phyloP scores from a whole-genome alignment of 2,888 invertebrate genomes.

The Mimachlamys varia region DNA sequence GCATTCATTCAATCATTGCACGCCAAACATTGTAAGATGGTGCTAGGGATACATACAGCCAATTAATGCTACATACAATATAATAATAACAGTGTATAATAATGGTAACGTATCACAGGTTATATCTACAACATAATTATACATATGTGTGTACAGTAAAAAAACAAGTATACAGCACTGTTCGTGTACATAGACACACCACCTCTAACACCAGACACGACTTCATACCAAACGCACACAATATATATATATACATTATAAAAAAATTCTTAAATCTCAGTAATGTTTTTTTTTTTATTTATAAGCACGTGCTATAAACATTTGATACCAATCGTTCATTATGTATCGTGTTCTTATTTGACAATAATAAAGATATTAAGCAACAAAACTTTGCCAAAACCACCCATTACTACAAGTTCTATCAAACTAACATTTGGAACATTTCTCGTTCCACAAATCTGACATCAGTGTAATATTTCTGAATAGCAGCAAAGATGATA shows the following conservation, averaged over 20 bases:
- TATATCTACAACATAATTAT: slow-evolving; percentile 28
- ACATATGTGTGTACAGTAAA: neutral
- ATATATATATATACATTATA: neutral
- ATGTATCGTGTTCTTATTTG: too few relatives aligned
- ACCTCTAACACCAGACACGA: neutral
- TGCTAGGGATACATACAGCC: neutral
- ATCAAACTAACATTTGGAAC: too few relatives aligned
- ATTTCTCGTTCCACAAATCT: too few relatives aligned
- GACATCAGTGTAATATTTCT: too few relatives aligned
- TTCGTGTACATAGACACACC: neutral
- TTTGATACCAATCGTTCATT: neutral
- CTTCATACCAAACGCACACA: neutral
- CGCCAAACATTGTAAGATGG: neutral
- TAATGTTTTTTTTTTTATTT: neutral
- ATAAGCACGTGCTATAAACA: neutral
- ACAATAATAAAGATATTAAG: too few relatives aligned
- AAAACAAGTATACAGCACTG: neutral
- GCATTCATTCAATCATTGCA: neutral
- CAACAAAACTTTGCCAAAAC: too few relatives aligned
- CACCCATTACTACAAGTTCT: too few relatives aligned
- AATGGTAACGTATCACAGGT: slow-evolving; percentile 17
- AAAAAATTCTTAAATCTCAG: neutral
- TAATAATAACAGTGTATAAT: slow-evolving; percentile 4
- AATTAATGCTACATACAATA: slow-evolving; percentile 11
- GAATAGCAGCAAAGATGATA: too few relatives aligned